A percentile compares a stretch with the other conserved stretches of the same genome.
These are phyloP conservation scores for Leptoteleia sp. DNA, from an alignment of 1,140 invertebrate genomes.

Conservation along the genomic window DNA sequence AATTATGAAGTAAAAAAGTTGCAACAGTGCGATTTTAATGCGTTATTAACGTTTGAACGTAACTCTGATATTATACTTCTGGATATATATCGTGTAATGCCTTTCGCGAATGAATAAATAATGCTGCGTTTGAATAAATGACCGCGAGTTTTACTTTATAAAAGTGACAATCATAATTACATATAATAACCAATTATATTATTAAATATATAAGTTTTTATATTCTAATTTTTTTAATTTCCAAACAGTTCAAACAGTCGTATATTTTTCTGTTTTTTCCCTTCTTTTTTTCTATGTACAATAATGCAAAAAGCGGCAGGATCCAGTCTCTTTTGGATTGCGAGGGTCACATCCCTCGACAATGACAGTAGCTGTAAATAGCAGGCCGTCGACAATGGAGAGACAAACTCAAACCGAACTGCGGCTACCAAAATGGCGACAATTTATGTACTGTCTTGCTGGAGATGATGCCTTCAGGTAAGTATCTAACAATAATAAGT, in stretches of 20 bases:
- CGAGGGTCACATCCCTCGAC: slow-evolving; percentile 68
- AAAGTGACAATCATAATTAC: slow-evolving; percentile 9
- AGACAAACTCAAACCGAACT: slow-evolving; percentile 90
- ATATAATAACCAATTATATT: background rate
- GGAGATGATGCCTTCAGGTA: slow-evolving; percentile 89
- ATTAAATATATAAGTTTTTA: too few relatives aligned
- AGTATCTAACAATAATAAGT: background rate
- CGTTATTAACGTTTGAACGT: slow-evolving; percentile 10
- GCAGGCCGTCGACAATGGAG: slow-evolving; percentile 85
- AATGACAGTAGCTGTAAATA: slow-evolving; percentile 73
- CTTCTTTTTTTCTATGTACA: too few relatives aligned
- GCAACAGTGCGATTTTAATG: slow-evolving; percentile 24
- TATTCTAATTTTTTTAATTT: too few relatives aligned
- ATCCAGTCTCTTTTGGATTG: slow-evolving; percentile 76
- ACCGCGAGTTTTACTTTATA: too few relatives aligned
- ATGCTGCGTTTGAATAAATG: too few relatives aligned
- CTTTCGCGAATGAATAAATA: too few relatives aligned
- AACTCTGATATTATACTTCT: too few relatives aligned
- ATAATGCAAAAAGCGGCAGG: slow-evolving; percentile 70
- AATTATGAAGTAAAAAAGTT: slow-evolving; percentile 17
- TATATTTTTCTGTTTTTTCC: too few relatives aligned
- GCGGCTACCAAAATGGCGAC: slow-evolving; percentile 87
- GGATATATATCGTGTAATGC: too few relatives aligned
- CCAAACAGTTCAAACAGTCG: slow-evolving; percentile 1
- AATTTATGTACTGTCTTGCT: slow-evolving; percentile 89